These are phyloP conservation scores for Octopus bimaculoides DNA, from an alignment of 1,140 invertebrate species.

Conservation along the genomic window DNA sequence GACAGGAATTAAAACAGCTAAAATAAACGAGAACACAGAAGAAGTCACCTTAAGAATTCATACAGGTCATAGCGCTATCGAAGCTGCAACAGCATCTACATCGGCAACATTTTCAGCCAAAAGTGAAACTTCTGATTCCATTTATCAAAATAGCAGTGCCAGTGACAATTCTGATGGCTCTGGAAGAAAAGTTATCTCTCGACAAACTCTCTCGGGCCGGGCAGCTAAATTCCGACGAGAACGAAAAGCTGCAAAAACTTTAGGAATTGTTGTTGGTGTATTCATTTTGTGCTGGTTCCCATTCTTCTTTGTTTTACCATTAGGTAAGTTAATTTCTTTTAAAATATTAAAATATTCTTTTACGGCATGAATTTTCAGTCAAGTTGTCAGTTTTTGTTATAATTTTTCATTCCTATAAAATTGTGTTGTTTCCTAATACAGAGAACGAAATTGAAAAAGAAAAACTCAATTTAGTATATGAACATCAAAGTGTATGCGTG, in stretches of 20 bases:
- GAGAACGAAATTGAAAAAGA: too few species aligned
- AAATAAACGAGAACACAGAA: constrained; percentile 48
- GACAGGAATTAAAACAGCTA: constrained; percentile 43
- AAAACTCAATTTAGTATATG: too few species aligned
- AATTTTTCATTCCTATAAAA: too few species aligned
- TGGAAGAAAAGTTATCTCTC: constrained; percentile 26
- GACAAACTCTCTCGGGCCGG: constrained; percentile 42
- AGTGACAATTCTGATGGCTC: constrained; percentile 28
- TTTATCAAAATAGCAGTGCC: constrained; percentile 30
- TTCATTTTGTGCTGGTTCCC: constrained; percentile 97
- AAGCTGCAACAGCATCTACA: background rate
- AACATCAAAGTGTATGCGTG: too few species aligned
- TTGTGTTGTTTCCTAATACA: too few species aligned
- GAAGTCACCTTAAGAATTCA: constrained; percentile 64
- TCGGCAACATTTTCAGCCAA: constrained; percentile 5
- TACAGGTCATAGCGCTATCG: constrained; percentile 52
- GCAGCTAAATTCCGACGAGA: constrained; percentile 57
- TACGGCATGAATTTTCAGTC: too few species aligned
- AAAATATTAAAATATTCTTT: background rate
- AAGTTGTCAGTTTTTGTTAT: too few species aligned
- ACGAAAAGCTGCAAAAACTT: constrained; percentile 75
- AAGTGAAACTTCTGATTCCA: background rate
- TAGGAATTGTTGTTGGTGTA: constrained; percentile 88
- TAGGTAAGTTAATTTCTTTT: constrained; percentile 42
- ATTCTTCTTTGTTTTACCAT: constrained; percentile 79